Percentiles rank a stretch among this genome's conserved stretches.
Evolutionary conservation across 2,113 vertebrate genomes (phyloP).

Genomic region (Brachypteracias leptosomus): DNA sequence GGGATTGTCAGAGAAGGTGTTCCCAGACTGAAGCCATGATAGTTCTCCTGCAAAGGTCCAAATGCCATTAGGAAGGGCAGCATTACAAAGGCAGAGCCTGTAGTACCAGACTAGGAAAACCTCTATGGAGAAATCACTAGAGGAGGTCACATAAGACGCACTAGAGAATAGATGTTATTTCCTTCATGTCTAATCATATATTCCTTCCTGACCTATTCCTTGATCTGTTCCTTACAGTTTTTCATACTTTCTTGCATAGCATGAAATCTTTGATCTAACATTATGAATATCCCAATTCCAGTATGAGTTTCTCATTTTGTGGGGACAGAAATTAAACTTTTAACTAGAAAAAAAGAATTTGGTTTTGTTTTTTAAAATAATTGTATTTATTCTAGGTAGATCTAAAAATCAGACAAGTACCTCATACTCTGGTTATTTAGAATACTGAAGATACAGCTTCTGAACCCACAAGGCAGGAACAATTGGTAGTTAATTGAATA

Average conservation of each 20-base stretch:
- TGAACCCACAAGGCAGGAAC: not conserved
- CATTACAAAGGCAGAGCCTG: not conserved
- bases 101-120: not conserved
- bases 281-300: not conserved
- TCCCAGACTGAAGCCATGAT: not conserved
- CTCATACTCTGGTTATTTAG: not conserved
- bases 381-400: not conserved
- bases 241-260: not conserved
- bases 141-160: not conserved
- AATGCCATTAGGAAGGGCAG: not conserved
- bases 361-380: not conserved
- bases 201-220: not conserved
- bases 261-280: not conserved
- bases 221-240: not conserved
- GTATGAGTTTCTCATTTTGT: not conserved
- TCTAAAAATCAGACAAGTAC: not conserved
- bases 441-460: not conserved
- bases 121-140: not conserved
- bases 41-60: not conserved
- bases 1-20: not conserved
- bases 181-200: not conserved
- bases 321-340: not conserved
- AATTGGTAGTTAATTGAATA: not conserved
- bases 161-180: not conserved
- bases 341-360: not conserved